phyloP scores from a whole-genome alignment of 1,140 invertebrate species.

The Coelopa frigida region DNA sequence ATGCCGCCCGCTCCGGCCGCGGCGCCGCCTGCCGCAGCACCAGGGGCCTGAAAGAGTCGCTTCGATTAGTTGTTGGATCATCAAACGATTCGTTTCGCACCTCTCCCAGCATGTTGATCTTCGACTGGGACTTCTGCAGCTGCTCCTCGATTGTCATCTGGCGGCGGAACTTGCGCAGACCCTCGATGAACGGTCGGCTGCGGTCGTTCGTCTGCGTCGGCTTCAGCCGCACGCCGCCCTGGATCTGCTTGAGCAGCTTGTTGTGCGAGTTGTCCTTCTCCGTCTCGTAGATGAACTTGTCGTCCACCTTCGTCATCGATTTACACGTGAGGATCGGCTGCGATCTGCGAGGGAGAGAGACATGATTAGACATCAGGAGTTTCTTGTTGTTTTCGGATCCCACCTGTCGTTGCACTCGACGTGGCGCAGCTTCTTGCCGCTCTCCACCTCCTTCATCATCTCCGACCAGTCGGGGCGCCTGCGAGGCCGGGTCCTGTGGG shows the following conservation, averaged over 20 bases:
- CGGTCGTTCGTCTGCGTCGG: conserved; percentile 75
- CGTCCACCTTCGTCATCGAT: conserved; percentile 59
- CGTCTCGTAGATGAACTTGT: conserved; percentile 81
- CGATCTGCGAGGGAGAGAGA: conserved; percentile 43
- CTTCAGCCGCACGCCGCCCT: conserved; percentile 68
- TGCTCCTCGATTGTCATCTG: conserved; percentile 85
- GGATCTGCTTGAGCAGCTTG: conserved; percentile 74
- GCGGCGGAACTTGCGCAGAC: conserved; percentile 75
- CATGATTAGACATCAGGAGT: background rate
- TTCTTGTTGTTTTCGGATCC: conserved; percentile 8
- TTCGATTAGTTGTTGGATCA: background rate
- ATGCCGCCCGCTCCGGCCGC: conserved; percentile 48
- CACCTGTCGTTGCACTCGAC: conserved; percentile 76
- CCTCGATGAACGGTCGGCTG: conserved; percentile 74
- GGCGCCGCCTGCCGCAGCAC: conserved; percentile 14
- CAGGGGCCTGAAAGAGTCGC: background rate
- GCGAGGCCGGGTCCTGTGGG: conserved; percentile 57
- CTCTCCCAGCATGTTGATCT: conserved; percentile 47
- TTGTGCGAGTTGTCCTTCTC: conserved; percentile 78
- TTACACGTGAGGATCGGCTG: conserved; percentile 53
- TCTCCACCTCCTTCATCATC: conserved; percentile 85
- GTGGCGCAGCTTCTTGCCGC: conserved; percentile 66
- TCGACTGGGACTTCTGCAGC: conserved; percentile 69
- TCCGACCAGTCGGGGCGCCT: conserved; percentile 78
- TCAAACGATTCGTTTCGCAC: conserved; percentile 4